Percentiles rank a stretch among this genome's conserved stretches.
Evolutionary conservation across 2,113 vertebrate genomes (phyloP).

Genomic region (Pandion haliaetus): DNA sequence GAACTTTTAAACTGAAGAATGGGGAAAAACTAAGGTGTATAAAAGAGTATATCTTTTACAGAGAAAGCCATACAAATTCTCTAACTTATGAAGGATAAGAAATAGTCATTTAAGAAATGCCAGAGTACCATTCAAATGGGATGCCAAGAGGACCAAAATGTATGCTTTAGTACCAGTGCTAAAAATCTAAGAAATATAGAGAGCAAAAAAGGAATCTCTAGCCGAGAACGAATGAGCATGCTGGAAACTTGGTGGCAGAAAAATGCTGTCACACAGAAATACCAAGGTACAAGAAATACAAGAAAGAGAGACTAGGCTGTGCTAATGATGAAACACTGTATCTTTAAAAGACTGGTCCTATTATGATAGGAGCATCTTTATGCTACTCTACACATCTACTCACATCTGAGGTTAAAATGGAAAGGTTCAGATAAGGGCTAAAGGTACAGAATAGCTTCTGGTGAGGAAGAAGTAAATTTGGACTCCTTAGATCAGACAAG

Average conservation of each 20-base stretch:
- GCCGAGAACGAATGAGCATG: accelerated
- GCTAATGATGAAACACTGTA: background rate
- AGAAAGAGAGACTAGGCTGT: background rate
- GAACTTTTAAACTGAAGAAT: background rate
- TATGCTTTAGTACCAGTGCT: background rate
- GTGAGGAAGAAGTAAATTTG: background rate
- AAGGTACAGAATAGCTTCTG: background rate
- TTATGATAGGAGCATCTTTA: background rate
- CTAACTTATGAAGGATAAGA: background rate
- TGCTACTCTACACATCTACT: background rate
- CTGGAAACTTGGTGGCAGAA: background rate
- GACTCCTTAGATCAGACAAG: background rate
- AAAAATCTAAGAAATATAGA: background rate
- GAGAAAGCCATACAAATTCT: background rate
- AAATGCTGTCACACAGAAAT: background rate
- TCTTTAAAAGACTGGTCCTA: background rate
- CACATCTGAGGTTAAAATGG: background rate
- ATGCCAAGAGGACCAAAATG: background rate
- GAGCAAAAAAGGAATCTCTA: background rate
- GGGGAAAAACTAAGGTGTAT: background rate
- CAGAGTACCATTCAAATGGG: background rate
- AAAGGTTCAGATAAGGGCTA: background rate
- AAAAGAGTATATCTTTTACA: background rate
- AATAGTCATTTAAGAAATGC: background rate
- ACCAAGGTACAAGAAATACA: background rate